phyloP scores from a whole-genome alignment of 2,113 vertebrate genomes.

The Thamnaconus septentrionalis region DNA sequence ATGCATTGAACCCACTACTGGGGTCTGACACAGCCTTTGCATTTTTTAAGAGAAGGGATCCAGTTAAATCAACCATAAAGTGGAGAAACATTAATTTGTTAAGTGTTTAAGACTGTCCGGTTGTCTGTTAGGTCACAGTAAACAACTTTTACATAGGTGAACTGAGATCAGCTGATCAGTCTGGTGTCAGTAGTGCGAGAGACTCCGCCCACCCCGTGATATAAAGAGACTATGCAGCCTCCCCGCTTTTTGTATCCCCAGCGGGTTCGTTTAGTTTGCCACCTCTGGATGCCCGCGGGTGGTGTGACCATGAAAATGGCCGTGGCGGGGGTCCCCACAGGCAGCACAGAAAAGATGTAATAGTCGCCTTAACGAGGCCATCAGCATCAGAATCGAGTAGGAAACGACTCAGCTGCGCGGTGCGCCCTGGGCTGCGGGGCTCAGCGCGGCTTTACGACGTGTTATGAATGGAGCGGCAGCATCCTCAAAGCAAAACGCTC shows the following conservation, averaged over 20 bases:
- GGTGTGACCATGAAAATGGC: conserved; percentile 81
- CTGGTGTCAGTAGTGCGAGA: conserved; percentile 39
- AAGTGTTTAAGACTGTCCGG: no score
- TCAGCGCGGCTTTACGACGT: conserved; percentile 43
- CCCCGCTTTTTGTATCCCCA: conserved; percentile 47
- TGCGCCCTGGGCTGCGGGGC: conserved; percentile 50
- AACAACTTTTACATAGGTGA: no score
- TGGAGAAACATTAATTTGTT: no score
- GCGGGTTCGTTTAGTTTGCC: conserved; percentile 76
- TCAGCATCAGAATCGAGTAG: conserved; percentile 82
- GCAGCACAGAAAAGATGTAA: conserved; percentile 59
- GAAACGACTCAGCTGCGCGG: conserved; percentile 75
- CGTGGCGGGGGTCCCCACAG: conserved; percentile 65
- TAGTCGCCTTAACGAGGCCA: conserved; percentile 73
- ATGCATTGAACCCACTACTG: no score
- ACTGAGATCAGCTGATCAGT: not conserved
- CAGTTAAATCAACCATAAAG: no score
- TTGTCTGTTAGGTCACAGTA: no score
- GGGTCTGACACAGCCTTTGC: no score
- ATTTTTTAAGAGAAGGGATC: no score
- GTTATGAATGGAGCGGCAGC: conserved; percentile 32
- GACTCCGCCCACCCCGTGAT: conserved; percentile 61
- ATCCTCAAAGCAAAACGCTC: conserved; percentile 69
- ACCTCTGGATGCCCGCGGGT: conserved; percentile 74
- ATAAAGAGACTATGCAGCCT: conserved; percentile 49